Percentiles rank a stretch among this genome's conserved stretches.
Evolutionary conservation across 2,113 vertebrate species (phyloP).

Genomic region (Platycercus adscitus): DNA sequence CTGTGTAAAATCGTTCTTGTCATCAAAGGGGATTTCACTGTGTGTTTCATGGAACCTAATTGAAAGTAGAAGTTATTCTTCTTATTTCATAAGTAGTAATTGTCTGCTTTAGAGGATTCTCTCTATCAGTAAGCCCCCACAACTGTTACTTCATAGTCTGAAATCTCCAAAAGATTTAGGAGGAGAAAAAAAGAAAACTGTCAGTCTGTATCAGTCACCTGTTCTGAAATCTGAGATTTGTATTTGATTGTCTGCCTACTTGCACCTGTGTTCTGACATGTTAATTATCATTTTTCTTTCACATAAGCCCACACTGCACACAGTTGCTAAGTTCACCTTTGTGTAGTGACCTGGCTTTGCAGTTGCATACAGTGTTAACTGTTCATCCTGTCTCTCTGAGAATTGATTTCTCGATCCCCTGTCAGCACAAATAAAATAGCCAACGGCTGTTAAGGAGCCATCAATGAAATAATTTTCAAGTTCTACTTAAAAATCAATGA

Average conservation of each 20-base stretch:
- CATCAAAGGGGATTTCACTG: background rate
- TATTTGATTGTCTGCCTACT: background rate
- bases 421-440: conserved; percentile 39
- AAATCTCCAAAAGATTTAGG: background rate
- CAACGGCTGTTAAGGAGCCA: conserved; percentile 12
- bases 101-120: background rate
- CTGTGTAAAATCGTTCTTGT: background rate
- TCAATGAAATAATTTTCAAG: conserved; percentile 37
- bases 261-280: background rate
- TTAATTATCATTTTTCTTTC: background rate
- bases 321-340: background rate
- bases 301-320: background rate
- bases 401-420: conserved; percentile 36
- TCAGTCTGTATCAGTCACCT: background rate
- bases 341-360: conserved; percentile 39
- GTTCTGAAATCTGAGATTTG: background rate
- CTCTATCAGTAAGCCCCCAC: background rate
- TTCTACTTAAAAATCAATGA: conserved; percentile 47
- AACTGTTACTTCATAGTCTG: background rate
- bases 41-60: background rate
- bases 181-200: background rate
- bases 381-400: background rate
- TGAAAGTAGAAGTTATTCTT: background rate
- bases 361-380: conserved; percentile 25
- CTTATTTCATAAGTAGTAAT: background rate